Evolutionary conservation across 1,140 invertebrate species (phyloP), one percentile per base, ranked within the genome.

Genomic region (Venustaconcha ellipsiformis): DNA sequence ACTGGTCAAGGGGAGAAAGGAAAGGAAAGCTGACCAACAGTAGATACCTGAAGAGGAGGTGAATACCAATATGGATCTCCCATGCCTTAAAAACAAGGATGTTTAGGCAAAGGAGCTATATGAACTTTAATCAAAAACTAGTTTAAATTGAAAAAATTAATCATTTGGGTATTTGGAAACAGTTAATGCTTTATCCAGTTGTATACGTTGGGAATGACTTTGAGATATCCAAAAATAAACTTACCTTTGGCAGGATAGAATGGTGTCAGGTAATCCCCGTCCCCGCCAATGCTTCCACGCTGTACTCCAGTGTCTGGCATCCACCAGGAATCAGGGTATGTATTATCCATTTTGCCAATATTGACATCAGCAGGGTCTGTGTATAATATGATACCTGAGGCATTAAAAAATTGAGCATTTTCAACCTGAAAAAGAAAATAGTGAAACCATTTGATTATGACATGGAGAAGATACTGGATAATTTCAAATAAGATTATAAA

Each of bases 311-410:
- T 83, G 11, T 82, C 82, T 14, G 92, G 92, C 23, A 93, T 79
- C 87, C 89, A 92, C 82, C 91, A 89, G 1, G 89, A 85, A 57
- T 91, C 79, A 3, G 92, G 92, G 82, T 92, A 93, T 11, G 89
- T 88, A 14, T 82, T 81, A 18, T 85, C 75, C 8, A 74, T 67
- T 48, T 68, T 65, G 12, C 55, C 57, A 57, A 78, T 73, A 20
- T 89, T 90, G 78, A 89, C 91, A 72, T 92, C 90, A 17, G 81
- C 81, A 0, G 92, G 92, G 81, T 93, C 92, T 13, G 88, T 87
- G 74, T 91, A 92, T 57, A 92, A 78, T 48, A 92, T 87, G 8
- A 91, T 81, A 30, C 90, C 92, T 57, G 84, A 79, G 14, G 88
- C 89, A 60, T 87, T 86, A 76, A 72, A 83, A 18, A 82, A 64